Conservation (phyloP, 2,113 vertebrate species). For the Tupaia chinensis region DNA sequence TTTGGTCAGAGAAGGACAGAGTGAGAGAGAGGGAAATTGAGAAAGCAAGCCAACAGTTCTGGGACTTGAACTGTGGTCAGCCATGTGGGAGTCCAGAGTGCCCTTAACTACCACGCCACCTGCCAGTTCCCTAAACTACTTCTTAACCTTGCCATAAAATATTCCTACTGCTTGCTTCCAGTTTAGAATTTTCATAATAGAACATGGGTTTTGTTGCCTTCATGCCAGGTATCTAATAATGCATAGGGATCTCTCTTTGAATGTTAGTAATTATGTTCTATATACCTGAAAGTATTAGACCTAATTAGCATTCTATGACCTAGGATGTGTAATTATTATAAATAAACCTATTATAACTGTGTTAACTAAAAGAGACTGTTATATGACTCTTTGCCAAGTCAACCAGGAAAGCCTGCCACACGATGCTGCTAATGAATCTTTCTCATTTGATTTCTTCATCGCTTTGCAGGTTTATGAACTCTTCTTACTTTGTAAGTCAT, state of each 20-base stretch:
- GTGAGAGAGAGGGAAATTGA: too few relatives aligned
- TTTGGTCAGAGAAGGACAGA: too few relatives aligned
- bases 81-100: too few relatives aligned
- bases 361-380: background rate
- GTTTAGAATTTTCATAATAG: background rate
- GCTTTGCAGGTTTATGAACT: background rate
- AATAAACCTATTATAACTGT: background rate
- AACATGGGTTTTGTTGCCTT: background rate
- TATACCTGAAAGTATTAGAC: conserved; percentile 25
- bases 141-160: background rate
- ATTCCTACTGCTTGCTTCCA: background rate
- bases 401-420: background rate
- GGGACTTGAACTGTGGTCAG: too few relatives aligned
- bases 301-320: conserved; percentile 35
- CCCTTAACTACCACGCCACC: too few relatives aligned
- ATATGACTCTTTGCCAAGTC: background rate
- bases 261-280: conserved; percentile 26
- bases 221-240: background rate
- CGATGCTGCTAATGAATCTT: background rate
- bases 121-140: too few relatives aligned
- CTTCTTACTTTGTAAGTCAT: background rate
- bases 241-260: background rate
- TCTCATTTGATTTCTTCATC: background rate
- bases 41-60: too few relatives aligned
- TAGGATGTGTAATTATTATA: background rate